These are phyloP conservation scores for Drosophila birchii DNA, from an alignment of 2,888 invertebrate genomes.

Conservation along the genomic window DNA sequence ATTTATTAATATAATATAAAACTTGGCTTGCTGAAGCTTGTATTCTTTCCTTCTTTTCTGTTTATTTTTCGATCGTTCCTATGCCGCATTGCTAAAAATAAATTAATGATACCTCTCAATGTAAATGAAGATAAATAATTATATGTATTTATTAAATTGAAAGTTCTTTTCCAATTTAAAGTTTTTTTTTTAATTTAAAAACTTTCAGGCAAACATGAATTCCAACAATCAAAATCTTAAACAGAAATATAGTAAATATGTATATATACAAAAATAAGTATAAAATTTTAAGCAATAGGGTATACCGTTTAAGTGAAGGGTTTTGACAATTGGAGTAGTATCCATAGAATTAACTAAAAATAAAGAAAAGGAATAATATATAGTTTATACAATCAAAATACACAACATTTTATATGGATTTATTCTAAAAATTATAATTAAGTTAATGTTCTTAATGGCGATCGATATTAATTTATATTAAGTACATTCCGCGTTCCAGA, in stretches of 20 bases:
- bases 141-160: no score
- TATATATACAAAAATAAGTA: conserved; percentile 8
- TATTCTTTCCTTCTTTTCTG: no score
- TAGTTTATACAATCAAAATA: conserved; percentile 3
- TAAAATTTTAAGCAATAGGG: conserved; percentile 56
- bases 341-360: conserved; percentile 85
- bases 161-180: no score
- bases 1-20: no score
- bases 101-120: no score
- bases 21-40: no score
- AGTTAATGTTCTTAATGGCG: background rate
- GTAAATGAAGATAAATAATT: no score
- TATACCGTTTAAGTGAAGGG: conserved; percentile 85
- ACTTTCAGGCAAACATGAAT: background rate
- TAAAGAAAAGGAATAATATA: conserved; percentile 59
- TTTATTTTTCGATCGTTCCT: no score
- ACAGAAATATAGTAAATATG: background rate
- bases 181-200: no score
- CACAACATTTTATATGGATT: conserved; percentile 1
- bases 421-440: background rate
- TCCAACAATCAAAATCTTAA: conserved; percentile 3
- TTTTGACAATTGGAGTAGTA: conserved; percentile 85
- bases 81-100: no score
- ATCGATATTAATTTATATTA: background rate
- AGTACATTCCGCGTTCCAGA: background rate